Base-by-base conservation (phyloP, 2,113 vertebrate species). In the Atherinomorus stipes region DNA sequence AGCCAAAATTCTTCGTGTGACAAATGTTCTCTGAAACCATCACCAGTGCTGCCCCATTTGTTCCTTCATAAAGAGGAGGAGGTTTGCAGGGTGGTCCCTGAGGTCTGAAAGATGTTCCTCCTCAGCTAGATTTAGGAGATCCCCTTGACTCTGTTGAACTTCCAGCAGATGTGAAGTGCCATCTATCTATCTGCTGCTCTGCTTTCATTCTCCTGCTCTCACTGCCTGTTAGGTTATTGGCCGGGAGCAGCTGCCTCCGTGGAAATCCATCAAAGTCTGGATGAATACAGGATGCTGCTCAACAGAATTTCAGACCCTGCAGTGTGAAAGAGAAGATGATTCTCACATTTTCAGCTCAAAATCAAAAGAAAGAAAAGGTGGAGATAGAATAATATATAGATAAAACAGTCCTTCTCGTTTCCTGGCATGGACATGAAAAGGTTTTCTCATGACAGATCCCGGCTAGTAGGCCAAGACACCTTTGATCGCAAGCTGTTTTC, bases 101-200 rank as follows among this genome's bases (percentile, higher is more conserved):
- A 88, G 56, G 76, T 53, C 85, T 91, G 76, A 91, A 90, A 90
- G 87, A 88, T 90, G 90, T 82, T 91, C 52, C 80, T 85, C 69
- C 77, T 86, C 85, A 73, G 64, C 68, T 44, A 90, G 91, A 92
- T 92, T 93, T 92, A 93, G 78, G 83, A 84, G 90, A 74, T 86
- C 84, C 86, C 78, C 91, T 91, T 93, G 89, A 90, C 89, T 89
- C 66, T 9, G 77, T 52, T 85, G 87, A 90, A 85, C 86, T 72
- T 81, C 64, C 68, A 90, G 81, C 91, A 90, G 90, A 92, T 92
- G 90, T 87, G 85, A 88, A 89, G 88, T 88, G 87, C 85, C 87
- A 88, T 90, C 88, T 81, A 90, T 91, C 89, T 89, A 80, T 81
- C 84, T 44, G 60, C 71, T 26, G 50, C 74, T 69, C 86, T 69